Evolutionary conservation across 2,113 vertebrate species (phyloP), one percentile per base, ranked within the genome.

Genomic region (Bucco capensis): DNA sequence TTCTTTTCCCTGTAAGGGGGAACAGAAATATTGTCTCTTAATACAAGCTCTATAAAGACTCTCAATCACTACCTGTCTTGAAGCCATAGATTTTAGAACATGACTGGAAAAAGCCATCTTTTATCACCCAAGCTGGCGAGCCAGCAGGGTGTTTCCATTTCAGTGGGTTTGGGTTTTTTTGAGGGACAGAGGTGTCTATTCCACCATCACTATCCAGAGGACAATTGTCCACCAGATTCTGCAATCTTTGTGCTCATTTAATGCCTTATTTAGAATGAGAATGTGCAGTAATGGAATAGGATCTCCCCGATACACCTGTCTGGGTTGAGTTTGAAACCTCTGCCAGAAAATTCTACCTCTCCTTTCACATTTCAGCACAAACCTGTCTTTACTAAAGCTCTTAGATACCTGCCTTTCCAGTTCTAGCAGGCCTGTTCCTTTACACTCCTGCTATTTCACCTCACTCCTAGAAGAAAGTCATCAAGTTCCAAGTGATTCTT

Each of bases 1-100:
- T 77, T 9, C 79, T 98, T 51, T 97, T 97, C 66, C 98, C 99
- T 99, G 96, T 44, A 40, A 14, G 53, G 62, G 15, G 9, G 71
- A 83, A 87, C 37, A 83, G n/a, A 83, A 31, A 73, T 33, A 42
- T 2, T 72, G 33, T 25, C 42, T 51, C 35, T 90, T 85, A 91
- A 73, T 25, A 75, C 11, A 72, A 75, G 21, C 3, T 73, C 47
- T 40, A 7, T 0, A 62, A 30, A 75, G 44, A 75, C 28, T 10
- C 22, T 40, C 13, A 88, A 46, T 38, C 62, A 54, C 14, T 40
- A 7, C 30, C 49, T 72, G 30, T 74, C 33, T 53, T 78, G 38
- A 58, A 66, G 24, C 9, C 22, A 73, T 28, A 38, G 24, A 50
- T 31, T 35, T 38, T 0, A 42, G 25, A 35, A 84, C 86, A 42